Conservation (phyloP, 2,113 vertebrate species). For the Chitala chitala region DNA sequence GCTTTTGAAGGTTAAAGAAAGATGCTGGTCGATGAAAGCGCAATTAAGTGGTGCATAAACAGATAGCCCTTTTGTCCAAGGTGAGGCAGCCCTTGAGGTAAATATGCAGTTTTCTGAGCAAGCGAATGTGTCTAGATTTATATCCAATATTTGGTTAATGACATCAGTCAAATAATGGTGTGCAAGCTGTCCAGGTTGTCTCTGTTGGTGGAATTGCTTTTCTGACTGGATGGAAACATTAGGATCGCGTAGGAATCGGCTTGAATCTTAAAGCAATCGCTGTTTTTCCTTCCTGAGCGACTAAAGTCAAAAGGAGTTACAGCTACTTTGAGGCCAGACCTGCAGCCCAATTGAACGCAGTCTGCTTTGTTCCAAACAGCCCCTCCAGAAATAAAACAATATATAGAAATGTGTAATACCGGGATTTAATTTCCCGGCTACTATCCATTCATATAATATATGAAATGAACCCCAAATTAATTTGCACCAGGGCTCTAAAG, state of each 20-base stretch:
- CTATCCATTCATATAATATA: conserved; percentile 71
- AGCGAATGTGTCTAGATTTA: conserved; percentile 24
- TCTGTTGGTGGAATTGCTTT: conserved; percentile 28
- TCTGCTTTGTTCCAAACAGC: conserved; percentile 56
- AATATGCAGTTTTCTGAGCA: conserved; percentile 29
- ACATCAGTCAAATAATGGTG: conserved; percentile 18
- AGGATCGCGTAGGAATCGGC: conserved; percentile 30
- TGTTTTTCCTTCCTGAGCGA: conserved; percentile 45
- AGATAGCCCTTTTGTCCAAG: conserved; percentile 30
- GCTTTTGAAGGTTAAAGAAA: conserved; percentile 21
- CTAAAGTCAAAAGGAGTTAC: conserved; percentile 46
- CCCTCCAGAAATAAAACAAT: conserved; percentile 65
- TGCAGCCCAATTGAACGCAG: conserved; percentile 49
- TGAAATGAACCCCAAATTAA: conserved; percentile 73
- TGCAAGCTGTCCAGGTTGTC: conserved; percentile 23
- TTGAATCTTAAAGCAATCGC: conserved; percentile 29
- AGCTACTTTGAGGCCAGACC: conserved; percentile 48
- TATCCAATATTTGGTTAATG: conserved; percentile 28
- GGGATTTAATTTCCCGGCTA: conserved; percentile 65
- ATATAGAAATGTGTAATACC: conserved; percentile 67
- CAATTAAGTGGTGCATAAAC: conserved; percentile 37
- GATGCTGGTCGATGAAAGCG: conserved; percentile 32
- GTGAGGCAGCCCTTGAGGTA: conserved; percentile 33
- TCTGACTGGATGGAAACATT: conserved; percentile 32
- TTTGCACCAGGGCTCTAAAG: conserved; percentile 65